Evolutionary conservation across 2,113 vertebrate genomes (phyloP).

Genomic region (Alosa alosa): DNA sequence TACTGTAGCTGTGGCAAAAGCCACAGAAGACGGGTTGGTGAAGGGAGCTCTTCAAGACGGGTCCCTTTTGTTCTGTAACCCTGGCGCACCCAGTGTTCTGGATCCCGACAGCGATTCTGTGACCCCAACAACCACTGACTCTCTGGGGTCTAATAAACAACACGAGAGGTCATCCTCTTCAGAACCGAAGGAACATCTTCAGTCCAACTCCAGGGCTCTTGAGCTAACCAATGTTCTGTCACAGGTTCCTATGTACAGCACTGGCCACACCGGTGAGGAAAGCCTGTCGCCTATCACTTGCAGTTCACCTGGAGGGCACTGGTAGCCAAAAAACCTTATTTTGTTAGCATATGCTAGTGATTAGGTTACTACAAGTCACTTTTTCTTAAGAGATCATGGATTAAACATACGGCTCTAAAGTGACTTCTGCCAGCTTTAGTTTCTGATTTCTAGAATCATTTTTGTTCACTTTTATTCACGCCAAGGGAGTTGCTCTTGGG

Average conservation of each 20-base stretch:
- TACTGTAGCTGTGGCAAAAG: constrained; percentile 27
- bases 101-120: constrained; percentile 38
- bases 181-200: neutral
- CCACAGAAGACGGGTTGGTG: constrained; percentile 8
- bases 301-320: neutral
- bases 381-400: neutral
- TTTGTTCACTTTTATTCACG: neutral
- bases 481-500: neutral
- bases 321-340: neutral
- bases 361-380: neutral
- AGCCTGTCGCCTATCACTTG: neutral
- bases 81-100: constrained; percentile 44
- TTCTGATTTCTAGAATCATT: neutral
- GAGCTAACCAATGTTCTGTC: neutral
- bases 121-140: neutral
- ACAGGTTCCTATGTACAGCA: neutral
- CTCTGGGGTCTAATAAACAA: neutral
- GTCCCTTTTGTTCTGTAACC: constrained; percentile 64
- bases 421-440: neutral
- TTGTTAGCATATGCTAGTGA: neutral
- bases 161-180: neutral
- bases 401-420: neutral
- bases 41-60: constrained; percentile 25
- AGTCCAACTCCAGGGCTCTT: neutral
- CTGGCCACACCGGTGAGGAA: constrained; percentile 44